These are phyloP conservation scores for Rhea pennata DNA, from an alignment of 2,113 vertebrate species.

Conservation along the genomic window DNA sequence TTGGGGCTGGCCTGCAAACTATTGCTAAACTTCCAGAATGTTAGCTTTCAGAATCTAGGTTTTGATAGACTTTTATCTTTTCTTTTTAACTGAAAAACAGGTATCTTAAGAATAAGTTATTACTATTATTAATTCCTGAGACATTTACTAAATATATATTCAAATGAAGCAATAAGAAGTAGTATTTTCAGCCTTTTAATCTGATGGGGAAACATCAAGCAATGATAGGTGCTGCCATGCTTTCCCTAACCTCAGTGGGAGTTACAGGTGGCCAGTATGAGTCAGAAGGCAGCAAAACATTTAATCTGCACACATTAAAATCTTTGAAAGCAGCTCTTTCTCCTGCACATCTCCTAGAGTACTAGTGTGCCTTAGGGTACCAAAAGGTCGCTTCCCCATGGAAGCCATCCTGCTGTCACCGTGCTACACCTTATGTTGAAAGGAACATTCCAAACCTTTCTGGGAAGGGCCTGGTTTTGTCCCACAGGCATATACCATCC, in stretches of 20 bases:
- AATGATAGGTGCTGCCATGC: neutral
- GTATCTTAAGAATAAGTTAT: neutral
- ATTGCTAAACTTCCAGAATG: neutral
- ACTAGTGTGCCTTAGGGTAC: neutral
- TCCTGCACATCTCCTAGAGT: neutral
- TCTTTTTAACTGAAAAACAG: neutral
- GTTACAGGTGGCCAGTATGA: neutral
- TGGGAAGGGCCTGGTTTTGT: neutral
- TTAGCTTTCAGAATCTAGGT: neutral
- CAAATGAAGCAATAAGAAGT: neutral
- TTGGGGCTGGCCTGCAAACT: neutral
- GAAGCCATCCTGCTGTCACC: neutral
- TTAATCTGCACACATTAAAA: neutral
- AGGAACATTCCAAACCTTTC: neutral
- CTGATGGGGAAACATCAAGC: neutral
- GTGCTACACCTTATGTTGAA: fast-evolving
- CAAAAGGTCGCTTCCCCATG: neutral
- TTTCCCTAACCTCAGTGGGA: neutral
- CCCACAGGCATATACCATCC: neutral
- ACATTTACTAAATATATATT: neutral
- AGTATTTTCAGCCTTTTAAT: neutral
- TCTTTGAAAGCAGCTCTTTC: neutral
- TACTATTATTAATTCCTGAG: neutral
- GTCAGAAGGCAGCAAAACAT: neutral
- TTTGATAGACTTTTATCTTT: neutral